A percentile compares a stretch with the other conserved stretches of the same genome.
Evolutionary conservation across 2,113 vertebrate species (phyloP).

Genomic region (Burhinus oedicnemus): DNA sequence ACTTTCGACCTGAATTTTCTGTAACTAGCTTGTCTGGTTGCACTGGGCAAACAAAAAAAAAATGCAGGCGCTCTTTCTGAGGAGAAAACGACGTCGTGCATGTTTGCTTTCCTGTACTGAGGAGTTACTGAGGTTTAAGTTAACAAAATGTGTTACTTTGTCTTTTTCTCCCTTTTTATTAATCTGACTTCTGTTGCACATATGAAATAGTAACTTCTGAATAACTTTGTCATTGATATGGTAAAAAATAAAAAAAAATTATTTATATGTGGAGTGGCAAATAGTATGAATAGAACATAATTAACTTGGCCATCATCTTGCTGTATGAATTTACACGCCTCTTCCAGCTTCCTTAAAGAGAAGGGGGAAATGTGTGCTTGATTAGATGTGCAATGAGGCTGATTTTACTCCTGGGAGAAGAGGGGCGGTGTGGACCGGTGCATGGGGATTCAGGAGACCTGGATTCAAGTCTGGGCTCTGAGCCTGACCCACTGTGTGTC

Average conservation of each 20-base stretch:
- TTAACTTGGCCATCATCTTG: not conserved
- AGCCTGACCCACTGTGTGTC: not conserved
- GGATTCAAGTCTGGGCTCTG: not conserved
- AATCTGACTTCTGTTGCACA: not conserved
- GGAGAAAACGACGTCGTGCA: not conserved
- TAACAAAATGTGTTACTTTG: not conserved
- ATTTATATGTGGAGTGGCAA: not conserved
- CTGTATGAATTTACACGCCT: not conserved
- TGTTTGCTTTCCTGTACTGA: not conserved
- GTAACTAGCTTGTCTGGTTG: not conserved
- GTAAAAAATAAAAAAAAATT: not conserved
- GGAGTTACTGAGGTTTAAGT: not conserved
- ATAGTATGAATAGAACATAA: not conserved
- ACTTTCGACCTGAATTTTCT: not conserved
- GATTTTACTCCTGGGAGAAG: not conserved
- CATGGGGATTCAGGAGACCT: not conserved
- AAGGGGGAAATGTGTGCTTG: not conserved
- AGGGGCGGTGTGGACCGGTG: fast-evolving
- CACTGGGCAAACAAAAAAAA: not conserved
- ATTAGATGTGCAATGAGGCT: not conserved
- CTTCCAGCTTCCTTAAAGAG: not conserved
- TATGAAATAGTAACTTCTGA: not conserved
- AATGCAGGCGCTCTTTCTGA: fast-evolving
- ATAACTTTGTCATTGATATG: not conserved
- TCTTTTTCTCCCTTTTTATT: not conserved